Evolutionary conservation across 2,888 invertebrate species (phyloP), one percentile per base, ranked within the genome.

Genomic region (Acleris holmiana): DNA sequence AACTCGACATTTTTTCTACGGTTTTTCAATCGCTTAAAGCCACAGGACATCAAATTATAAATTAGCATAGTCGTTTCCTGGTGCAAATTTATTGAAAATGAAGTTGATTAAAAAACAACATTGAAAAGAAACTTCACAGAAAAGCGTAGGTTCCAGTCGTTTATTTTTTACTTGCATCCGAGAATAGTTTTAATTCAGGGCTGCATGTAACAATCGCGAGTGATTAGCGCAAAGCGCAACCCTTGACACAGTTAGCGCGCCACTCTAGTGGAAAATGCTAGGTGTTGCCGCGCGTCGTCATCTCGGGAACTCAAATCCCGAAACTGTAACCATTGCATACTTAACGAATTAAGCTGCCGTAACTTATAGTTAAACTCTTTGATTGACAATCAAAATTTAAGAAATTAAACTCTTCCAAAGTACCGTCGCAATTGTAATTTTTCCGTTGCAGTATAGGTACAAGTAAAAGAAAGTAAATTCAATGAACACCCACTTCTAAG

Each of bases 191-290:
- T 76, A 76, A 84, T 89, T 89, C 86, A 88, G 88, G 85, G 82
- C 82, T 84, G 84, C 77, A 72, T 65, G 79, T 82, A 85, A 89
- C 85, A 87, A 87, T 85, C 80, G 85, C 79, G 82, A 82, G 82
- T 84, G 83, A 91, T 89, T 90, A 91, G 77, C 77, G 77, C 81
- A 85, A 88, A 91, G 78, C 76, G 76, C 82, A 85, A 88, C 89
- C 91, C 91, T 91, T 91, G 91, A 91, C 91, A 91, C 69, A 89
- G 88, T 86, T 88, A 83, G 82, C 83, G 83, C 84, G 77, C 83
- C 88, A 86, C 85, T 91, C 88, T 89, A 87, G 76, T 88, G 89
- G 88, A 90, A 91, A 90, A 88, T 84, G 83, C 84, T 88, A 86
- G 84, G 84, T 85, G 85, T 89, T 78, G 73, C 76, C 82, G 79